Percentiles rank a stretch among this genome's conserved stretches.
These are phyloP conservation scores for Muraenolepis orangiensis DNA, from an alignment of 2,797 vertebrate genomes.

Conservation along the genomic window DNA sequence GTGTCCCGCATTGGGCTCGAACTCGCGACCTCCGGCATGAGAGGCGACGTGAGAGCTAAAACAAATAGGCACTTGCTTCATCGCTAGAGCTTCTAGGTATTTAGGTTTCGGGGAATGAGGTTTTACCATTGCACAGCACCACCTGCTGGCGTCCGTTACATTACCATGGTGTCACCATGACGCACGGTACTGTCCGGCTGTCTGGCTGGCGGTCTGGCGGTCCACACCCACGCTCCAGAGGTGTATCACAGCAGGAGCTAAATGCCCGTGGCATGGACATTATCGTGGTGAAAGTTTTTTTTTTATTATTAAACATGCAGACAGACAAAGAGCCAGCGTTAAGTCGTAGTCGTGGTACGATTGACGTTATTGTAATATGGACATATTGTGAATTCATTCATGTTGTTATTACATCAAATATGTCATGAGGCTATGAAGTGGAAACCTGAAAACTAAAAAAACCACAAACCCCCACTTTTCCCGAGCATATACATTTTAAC, in stretches of 20 bases:
- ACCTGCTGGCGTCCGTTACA: no score
- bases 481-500: not conserved
- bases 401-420: not conserved
- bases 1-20: no score
- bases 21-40: no score
- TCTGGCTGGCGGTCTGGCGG: no score
- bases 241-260: not conserved
- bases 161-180: no score
- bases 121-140: no score
- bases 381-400: not conserved
- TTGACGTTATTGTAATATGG: not conserved
- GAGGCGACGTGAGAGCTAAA: no score
- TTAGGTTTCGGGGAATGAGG: no score
- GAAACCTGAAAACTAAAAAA: slow-evolving; percentile 2
- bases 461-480: not conserved
- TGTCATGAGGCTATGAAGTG: not conserved
- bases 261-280: not conserved
- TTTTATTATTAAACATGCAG: not conserved
- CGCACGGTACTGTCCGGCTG: no score
- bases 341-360: not conserved
- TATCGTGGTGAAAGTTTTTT: not conserved
- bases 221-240: not conserved
- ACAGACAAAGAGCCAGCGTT: not conserved
- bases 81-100: no score
- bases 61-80: no score